Percentiles rank a stretch among this genome's conserved stretches.
Evolutionary conservation across 2,797 vertebrate species (phyloP).

Genomic region (Xerus rutilus): DNA sequence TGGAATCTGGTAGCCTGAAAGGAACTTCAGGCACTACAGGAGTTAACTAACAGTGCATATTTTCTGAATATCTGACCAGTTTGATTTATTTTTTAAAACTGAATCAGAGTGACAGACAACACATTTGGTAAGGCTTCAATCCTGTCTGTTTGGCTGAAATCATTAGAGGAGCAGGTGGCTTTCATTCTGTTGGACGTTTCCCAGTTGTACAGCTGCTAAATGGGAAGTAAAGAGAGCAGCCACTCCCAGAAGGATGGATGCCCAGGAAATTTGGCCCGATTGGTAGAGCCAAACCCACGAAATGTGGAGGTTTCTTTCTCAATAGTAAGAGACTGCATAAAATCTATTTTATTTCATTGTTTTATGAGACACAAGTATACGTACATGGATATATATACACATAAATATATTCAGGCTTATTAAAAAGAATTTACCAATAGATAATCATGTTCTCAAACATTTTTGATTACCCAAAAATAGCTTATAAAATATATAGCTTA

Average conservation of each 20-base stretch:
- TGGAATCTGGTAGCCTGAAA: background rate
- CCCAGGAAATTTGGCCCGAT: constrained; percentile 74
- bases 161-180: constrained; percentile 79
- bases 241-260: constrained; percentile 74
- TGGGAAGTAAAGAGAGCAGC: constrained; percentile 72
- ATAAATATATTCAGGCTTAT: background rate
- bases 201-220: constrained; percentile 82
- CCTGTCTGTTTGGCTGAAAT: constrained; percentile 68
- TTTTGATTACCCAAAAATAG: background rate
- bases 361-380: background rate
- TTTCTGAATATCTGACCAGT: constrained; percentile 63
- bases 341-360: background rate
- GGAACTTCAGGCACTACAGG: background rate
- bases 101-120: constrained; percentile 74
- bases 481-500: background rate
- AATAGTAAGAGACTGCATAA: background rate
- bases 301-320: constrained; percentile 32
- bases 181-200: constrained; percentile 79
- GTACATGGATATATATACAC: background rate
- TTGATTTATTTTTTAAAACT: constrained; percentile 67
- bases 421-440: background rate
- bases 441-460: background rate
- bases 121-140: constrained; percentile 78
- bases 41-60: background rate
- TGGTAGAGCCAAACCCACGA: background rate